Base-by-base conservation (phyloP, 2,888 invertebrate species). In the Scaptomyza reducta region DNA sequence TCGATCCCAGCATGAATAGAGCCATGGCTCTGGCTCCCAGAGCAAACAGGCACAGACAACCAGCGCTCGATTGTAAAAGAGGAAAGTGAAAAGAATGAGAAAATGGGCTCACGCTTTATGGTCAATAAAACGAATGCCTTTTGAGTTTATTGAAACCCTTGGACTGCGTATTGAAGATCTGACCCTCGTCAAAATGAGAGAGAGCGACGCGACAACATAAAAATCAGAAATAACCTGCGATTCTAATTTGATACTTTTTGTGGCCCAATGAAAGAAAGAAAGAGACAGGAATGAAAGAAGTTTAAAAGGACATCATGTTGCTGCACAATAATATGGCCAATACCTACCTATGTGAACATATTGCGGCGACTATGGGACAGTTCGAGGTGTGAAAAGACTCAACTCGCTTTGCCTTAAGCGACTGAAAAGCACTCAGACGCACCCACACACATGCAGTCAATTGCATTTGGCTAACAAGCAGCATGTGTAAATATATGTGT, bases 131-230 rank as follows among this genome's bases (percentile, higher is more conserved):
- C 11, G 75, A 38, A 54, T 69, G 61, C 75, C 83, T 66, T 87
- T 88, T 71, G 74, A 63, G 84, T 67, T 70, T 69, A 84, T 69
- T 74, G 82, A 83, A 87, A 70, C 81, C 88, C 65, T 77, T 80
- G 60, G 65, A 74, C 60, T 72, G 85, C 57, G 65, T 80, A 70
- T 79, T 79, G 74, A 55, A 63, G 60, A 79, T 59, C 33, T 33
- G 49, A 50, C 79, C 83, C 72, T 61, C 45, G 56, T 50, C 56
- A 41, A 57, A 41, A 54, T 49, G 3, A 42, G 16, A 3, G 11
- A 44, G 29, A 10, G 40, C 3, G 4, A 16, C 16, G 22, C 18
- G 41, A 68, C 67, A 66, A 65, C 70, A 82, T 79, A 88, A 88
- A 88, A 86, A 88, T 86, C 70, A 69, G 64, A 72, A 72, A 79